Base-by-base conservation (phyloP, 2,113 vertebrate genomes). In the Cervus canadensis region DNA sequence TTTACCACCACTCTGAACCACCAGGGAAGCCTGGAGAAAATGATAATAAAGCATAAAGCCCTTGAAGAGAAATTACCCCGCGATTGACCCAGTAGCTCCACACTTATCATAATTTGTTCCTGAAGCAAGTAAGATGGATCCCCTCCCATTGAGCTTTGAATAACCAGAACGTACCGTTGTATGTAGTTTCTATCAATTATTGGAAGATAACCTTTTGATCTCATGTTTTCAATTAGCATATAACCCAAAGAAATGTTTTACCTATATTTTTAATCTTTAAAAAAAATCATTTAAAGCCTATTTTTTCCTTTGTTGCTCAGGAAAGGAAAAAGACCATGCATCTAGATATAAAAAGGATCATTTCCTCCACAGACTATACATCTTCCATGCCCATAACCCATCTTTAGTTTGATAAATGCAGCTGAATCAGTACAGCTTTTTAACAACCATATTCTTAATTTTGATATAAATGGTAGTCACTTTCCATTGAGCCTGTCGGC, bases 221-320 rank as follows among this genome's bases (percentile, higher is more conserved):
- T 94, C 82, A 33, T 3, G 9, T 94, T 96, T 76, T 89, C 71
- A 76, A 50, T 59, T 43, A 83, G 6, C 64, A 33, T 67, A 25
- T 94, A 59, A 91, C 15, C 43, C 78, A 94, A 96, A 93, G 25
- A 95, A 74, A 82, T 59, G 15, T n/a, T 95, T 89, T 93, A 54
- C 28, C 19, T 78, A 74, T 26, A 48, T 45, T 76, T 91, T 76
- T 82, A 57, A 56, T 45, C 48, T 94, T 86, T 48, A 2, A 79
- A 62, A 94, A 94, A 91, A 91, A 12, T 81, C 8, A 87, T 6
- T 59, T 82, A 48, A 93, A 94, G 13, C 33, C 45, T 57, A 0
- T 79, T 97, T 97, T 91, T 4, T 62, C 54, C 28, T 45, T 84
- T 86, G 36, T 85, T 84, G 82, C 62, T 87, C 25, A 91, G 26